Evolutionary conservation across 2,113 vertebrate genomes (phyloP).

Genomic region (Lepus americanus): DNA sequence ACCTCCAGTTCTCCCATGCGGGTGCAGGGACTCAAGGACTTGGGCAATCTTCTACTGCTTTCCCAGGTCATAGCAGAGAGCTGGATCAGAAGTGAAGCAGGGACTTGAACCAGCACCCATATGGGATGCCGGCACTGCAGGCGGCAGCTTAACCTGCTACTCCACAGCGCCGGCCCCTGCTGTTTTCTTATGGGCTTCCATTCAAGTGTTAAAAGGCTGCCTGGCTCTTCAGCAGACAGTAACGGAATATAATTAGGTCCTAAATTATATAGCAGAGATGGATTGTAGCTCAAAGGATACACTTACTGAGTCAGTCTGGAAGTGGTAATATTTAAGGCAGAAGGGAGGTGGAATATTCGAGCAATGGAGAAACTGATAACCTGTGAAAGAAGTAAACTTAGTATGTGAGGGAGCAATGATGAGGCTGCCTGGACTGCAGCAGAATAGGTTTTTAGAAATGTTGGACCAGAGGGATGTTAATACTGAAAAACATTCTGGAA

Average conservation of each 20-base stretch:
- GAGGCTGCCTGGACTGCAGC: not conserved
- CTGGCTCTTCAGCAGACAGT: not conserved
- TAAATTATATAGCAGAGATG: not conserved
- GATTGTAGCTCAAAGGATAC: not conserved
- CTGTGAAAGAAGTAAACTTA: not conserved
- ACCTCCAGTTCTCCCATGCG: too few species aligned
- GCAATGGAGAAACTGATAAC: not conserved
- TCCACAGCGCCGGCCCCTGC: too few species aligned
- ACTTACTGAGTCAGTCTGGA: not conserved
- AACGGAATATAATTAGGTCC: not conserved
- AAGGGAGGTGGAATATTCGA: not conserved
- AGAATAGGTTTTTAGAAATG: not conserved
- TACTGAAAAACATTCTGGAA: not conserved
- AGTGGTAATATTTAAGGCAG: not conserved
- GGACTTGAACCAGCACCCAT: too few species aligned
- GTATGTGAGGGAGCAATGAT: not conserved
- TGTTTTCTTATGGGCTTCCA: not conserved
- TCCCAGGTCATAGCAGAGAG: too few species aligned
- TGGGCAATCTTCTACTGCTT: too few species aligned
- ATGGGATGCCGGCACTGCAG: too few species aligned
- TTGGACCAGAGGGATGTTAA: not conserved
- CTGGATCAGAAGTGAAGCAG: too few species aligned
- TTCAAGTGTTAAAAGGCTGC: conserved; percentile 4
- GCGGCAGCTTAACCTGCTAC: too few species aligned
- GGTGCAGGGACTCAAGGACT: too few species aligned